Percentiles rank a stretch among this genome's conserved stretches.
These are phyloP conservation scores for Brachyhypopomus occidentalis DNA, from an alignment of 2,113 vertebrate genomes.

Conservation along the genomic window DNA sequence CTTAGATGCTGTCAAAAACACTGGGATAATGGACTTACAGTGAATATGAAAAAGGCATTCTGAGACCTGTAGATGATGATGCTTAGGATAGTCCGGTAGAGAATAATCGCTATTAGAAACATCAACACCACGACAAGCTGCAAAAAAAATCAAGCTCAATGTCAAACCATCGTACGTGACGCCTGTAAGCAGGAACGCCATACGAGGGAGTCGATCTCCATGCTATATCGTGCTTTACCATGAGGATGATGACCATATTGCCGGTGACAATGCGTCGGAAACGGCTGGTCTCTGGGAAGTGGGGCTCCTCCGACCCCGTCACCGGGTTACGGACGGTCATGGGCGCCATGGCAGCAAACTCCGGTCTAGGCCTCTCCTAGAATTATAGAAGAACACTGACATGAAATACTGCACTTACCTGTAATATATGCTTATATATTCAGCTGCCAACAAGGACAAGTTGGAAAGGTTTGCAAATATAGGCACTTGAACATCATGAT, in stretches of 20 bases:
- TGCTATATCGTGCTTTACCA: constrained; percentile 67
- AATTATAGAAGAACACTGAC: neutral
- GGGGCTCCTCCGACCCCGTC: constrained; percentile 78
- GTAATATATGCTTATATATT: too few species aligned
- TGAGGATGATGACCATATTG: constrained; percentile 78
- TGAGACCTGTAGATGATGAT: constrained; percentile 76
- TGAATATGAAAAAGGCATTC: constrained; percentile 68
- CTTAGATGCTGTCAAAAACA: neutral
- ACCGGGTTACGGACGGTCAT: constrained; percentile 76
- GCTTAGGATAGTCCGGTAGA: constrained; percentile 77
- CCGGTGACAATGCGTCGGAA: constrained; percentile 73
- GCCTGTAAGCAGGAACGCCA: neutral
- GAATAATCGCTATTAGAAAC: constrained; percentile 80
- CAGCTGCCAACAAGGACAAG: too few species aligned
- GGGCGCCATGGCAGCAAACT: constrained; percentile 77
- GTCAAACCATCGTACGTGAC: neutral
- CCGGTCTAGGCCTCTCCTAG: constrained; percentile 74
- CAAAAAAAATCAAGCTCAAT: constrained; percentile 5
- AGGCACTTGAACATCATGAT: too few species aligned
- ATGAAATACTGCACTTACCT: neutral
- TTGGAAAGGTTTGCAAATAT: too few species aligned
- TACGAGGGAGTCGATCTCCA: neutral
- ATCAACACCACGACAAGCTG: constrained; percentile 72
- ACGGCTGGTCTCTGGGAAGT: constrained; percentile 71
- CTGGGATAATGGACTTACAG: constrained; percentile 33